Evolutionary conservation across 2,888 invertebrate species (phyloP).

Genomic region (Lycia hirtaria): DNA sequence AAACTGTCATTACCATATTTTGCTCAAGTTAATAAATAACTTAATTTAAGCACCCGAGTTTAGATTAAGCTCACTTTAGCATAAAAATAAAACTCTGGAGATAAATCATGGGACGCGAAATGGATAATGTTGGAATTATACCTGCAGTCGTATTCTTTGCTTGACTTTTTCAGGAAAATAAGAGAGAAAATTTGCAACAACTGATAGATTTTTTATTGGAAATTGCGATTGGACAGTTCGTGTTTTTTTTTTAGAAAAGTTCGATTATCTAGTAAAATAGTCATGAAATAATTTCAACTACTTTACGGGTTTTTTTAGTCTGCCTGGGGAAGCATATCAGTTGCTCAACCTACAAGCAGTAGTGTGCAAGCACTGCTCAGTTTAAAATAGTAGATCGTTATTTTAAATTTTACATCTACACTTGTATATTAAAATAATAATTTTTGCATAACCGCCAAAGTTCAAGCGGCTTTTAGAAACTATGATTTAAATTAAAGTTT

Average conservation of each 20-base stretch:
- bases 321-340: too few relatives aligned
- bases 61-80: slow-evolving; percentile 38
- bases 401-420: not conserved
- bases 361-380: too few relatives aligned
- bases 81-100: slow-evolving; percentile 38
- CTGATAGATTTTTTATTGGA: not conserved
- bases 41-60: slow-evolving; percentile 25
- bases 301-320: too few relatives aligned
- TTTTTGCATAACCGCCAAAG: not conserved
- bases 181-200: slow-evolving; percentile 4
- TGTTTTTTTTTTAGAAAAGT: not conserved
- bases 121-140: slow-evolving; percentile 55
- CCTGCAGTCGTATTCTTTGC: slow-evolving; percentile 49
- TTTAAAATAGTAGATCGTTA: too few relatives aligned
- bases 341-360: too few relatives aligned
- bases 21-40: slow-evolving; percentile 25
- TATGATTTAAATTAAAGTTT: slow-evolving; percentile 39
- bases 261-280: too few relatives aligned
- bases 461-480: slow-evolving; percentile 27
- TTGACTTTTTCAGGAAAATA: slow-evolving; percentile 22
- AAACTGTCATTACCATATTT: slow-evolving; percentile 24
- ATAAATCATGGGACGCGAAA: slow-evolving; percentile 48
- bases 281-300: too few relatives aligned
- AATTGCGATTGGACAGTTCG: not conserved
- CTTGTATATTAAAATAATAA: not conserved